Conservation (phyloP, 2,113 vertebrate genomes). For the Ictidomys tridecemlineatus region DNA sequence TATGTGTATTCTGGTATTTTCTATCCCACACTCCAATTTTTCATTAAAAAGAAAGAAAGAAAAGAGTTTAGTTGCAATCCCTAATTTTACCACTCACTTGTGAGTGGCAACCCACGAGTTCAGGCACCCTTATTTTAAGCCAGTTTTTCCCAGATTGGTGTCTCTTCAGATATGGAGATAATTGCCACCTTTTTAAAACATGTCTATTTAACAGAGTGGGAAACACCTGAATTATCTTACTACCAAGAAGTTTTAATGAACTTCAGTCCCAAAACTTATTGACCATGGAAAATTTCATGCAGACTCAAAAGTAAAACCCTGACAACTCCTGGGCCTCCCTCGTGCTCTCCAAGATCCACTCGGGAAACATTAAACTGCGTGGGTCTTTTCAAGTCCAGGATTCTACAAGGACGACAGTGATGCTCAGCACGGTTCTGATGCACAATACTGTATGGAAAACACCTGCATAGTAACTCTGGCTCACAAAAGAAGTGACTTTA, state of each 20-base stretch:
- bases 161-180: not conserved
- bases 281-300: not conserved
- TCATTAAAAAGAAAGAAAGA: not conserved
- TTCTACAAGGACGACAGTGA: too few relatives aligned
- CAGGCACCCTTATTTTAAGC: not conserved
- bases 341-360: accelerated
- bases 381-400: not conserved
- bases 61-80: not conserved
- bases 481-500: not conserved
- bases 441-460: not conserved
- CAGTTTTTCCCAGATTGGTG: not conserved
- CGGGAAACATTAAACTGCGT: not conserved
- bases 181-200: not conserved
- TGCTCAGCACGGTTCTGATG: not conserved
- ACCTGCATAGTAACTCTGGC: accelerated
- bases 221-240: not conserved
- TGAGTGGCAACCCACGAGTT: not conserved
- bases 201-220: not conserved
- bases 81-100: not conserved
- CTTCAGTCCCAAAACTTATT: not conserved
- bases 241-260: not conserved
- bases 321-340: not conserved
- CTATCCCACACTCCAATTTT: not conserved
- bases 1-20: not conserved
- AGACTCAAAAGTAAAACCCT: not conserved